Evolutionary conservation across 2,888 invertebrate species (phyloP), one percentile per base, ranked within the genome.

Genomic region (Electrophaes corylata): DNA sequence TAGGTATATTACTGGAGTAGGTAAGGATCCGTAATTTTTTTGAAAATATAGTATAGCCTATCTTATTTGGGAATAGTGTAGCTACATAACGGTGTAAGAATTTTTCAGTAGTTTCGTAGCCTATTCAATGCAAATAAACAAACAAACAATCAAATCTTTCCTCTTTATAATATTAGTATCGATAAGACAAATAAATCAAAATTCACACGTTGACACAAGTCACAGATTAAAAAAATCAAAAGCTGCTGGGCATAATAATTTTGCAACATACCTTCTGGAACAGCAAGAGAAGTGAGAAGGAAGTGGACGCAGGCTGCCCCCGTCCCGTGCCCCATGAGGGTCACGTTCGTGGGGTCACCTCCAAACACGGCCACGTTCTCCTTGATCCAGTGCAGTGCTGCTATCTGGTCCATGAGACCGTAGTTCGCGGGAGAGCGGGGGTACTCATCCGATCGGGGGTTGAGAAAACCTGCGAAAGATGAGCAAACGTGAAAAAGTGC

Each of bases 371-470:
- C 97, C 48, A 99, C 97, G 86, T 99, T 98, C 85, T 98, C 98
- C 78, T 98, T 97, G 62, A 99, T 94, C 98, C 98, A 98, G 79
- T 98, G 98, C 64, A 99, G 91, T 0, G 98, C 98, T 0, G 98
- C 98, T 72, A 98, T 97, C 88, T 98, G 97, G 88, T 99, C 99
- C 96, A 98, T 97, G 57, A 99, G 94, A n/a, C 99, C 99, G 86
- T 98, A 98, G 93, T 99, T 99, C 45, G 97, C 96, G 37, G 97
- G 97, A 29, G 96, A 96, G 62, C 96, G 94, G 43, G 96, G 95
- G 86, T 95, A 96, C 66, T 96, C 96, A 84, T 97, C 97, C 19
- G 96, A 96, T 78, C 97, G 96, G 59, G 97, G 96, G 83, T 97
- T 97, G 58, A 97, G 93, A 86, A 97, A 97, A 74, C 97, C 97